Base-by-base conservation (phyloP, 2,113 vertebrate genomes). In the Ceyx melanurus region DNA sequence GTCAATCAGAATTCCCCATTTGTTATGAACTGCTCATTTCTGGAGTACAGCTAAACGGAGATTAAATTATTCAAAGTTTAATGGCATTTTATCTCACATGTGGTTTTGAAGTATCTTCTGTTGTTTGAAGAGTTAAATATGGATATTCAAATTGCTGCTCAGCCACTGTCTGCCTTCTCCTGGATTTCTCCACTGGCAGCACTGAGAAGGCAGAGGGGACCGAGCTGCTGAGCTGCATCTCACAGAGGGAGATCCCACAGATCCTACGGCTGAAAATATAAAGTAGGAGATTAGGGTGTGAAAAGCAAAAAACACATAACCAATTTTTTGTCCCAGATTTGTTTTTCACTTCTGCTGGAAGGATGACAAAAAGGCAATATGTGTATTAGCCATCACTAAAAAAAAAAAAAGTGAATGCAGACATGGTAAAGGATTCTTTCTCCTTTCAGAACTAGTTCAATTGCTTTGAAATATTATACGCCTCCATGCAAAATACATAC, bases 101-200 rank as follows among this genome's bases (percentile, higher is more conserved):
- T 29, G 84, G 68, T 56, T 86, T 80, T 67, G 79, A 90, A 91
- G 89, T 64, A 86, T 86, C 87, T 88, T 66, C 43, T 43, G 87
- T 74, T 88, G 82, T 81, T 68, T 77, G 94, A 93, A 91, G 94
- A 88, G 87, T 90, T 92, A 91, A 92, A 78, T 72, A 68, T 42
- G 87, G 90, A 91, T 86, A 94, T 95, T 86, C 85, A 80, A 23
- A 92, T 12, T 54, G 75, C 84, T 80, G 93, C 54, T 92, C 54
- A 84, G 70, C 61, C 77, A n/a, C 83, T 68, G 73, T 86, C 70
- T 48, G 26, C 3, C 82, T 90, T 51, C 57, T 93, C 62, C 91
- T 53, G 84, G 62, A 54, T 48, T 94, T 80, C 77, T 92, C 65
- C 68, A 13, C 33, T 64, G 57, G 62, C 56, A 77, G 61, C 3